Evolutionary conservation across 2,113 vertebrate species (phyloP), one percentile per base, ranked within the genome.

Genomic region (Antechinus stuartii): DNA sequence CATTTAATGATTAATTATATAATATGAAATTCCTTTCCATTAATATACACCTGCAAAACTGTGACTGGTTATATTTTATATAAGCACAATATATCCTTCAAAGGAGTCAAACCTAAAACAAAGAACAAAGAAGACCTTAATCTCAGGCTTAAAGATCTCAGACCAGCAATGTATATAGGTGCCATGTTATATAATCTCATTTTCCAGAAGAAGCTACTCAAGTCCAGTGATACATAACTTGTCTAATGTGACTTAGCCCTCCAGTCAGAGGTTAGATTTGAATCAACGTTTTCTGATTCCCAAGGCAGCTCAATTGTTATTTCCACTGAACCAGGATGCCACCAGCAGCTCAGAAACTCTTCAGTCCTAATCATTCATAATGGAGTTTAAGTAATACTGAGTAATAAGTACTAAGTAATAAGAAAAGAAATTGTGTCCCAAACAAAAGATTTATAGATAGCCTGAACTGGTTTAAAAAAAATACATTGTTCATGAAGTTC

Each of bases 221-320:
- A 90, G 24, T 5, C 91, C 42, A 47, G 16, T 90, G 12, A 6
- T 9, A 46, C 50, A 0, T 55, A 54, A 91, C 5, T 91, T 30
- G 0, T 12, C 8, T 0, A 25, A 2, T 3, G 1, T 2, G 0
- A 3, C 52, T 0, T 49, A 11, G 8, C 0, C 30, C 5, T 26
- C n/a, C 90, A 1, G 55, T 27, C 23, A 49, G 35, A 46, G 19
- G 19, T 84, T n/a, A 84, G 19, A 84, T 84, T 23, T 42, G 68
- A 84, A 42, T 9, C 24, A 3, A 8, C 1, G 0, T 11, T 5
- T 23, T 90, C 52, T 91, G 53, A 94, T 52, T 90, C 68, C 6
- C n/a, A 5, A 52, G 53, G 42, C 91, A 16, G 90, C 24, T 46
- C 2, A 0, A 11, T 25, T 19, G 3, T 0, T 53, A 0, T 91